Conservation (phyloP, 2,888 invertebrate species). For the Abrostola tripartita region DNA sequence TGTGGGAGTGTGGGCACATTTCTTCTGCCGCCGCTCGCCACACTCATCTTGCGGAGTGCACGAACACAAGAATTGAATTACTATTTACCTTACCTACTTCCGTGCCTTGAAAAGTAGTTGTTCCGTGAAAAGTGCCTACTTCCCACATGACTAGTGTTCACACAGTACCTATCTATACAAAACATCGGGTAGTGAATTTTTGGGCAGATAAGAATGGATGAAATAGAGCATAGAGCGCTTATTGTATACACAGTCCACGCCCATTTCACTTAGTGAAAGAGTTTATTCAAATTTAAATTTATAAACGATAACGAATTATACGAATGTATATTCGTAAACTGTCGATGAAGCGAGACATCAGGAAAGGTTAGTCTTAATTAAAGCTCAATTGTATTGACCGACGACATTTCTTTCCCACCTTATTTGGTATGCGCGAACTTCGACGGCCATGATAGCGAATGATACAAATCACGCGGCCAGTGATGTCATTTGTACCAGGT, state of each 20-base stretch:
- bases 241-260: constrained; percentile 24
- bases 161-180: neutral
- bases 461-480: constrained; percentile 33
- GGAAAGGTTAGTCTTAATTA: constrained; percentile 14
- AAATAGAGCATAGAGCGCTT: constrained; percentile 37
- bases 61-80: too few relatives aligned
- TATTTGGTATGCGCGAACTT: constrained; percentile 51
- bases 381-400: constrained; percentile 16
- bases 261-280: constrained; percentile 14
- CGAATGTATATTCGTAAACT: neutral
- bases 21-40: too few relatives aligned
- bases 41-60: too few relatives aligned
- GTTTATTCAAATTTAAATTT: constrained; percentile 14
- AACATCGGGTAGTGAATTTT: constrained; percentile 8
- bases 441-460: constrained; percentile 33
- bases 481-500: constrained; percentile 60
- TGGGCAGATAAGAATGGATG: constrained; percentile 11
- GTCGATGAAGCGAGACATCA: constrained; percentile 14
- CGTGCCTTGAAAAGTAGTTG: too few relatives aligned
- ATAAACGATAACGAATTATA: constrained; percentile 23
- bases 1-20: too few relatives aligned
- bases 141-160: too few relatives aligned
- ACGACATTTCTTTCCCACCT: constrained; percentile 57
- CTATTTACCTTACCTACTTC: too few relatives aligned
- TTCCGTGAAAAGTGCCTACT: too few relatives aligned